phyloP scores from a whole-genome alignment of 37 sponge, comb jelly and placozoan species.

The Axinella damicornis region DNA sequence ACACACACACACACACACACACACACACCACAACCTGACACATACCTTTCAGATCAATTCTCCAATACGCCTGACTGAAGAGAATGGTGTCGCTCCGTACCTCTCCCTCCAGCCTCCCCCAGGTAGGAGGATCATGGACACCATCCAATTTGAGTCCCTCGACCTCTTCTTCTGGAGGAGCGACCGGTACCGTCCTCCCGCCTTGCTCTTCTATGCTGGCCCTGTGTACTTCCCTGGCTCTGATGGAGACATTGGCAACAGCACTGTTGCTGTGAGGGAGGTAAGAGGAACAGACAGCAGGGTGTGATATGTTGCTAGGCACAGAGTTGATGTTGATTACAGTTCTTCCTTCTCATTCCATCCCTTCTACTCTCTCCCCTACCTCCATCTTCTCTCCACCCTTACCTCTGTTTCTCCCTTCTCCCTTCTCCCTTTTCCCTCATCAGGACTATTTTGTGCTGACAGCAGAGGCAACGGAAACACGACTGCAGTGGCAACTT shows the following conservation, averaged over 20 bases:
- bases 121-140: conserved; percentile 10
- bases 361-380: too few species aligned
- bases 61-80: conserved; percentile 14
- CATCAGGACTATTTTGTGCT: conserved; percentile 27
- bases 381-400: too few species aligned
- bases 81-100: background rate
- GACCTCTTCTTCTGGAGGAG: conserved; percentile 45
- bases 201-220: conserved; percentile 61
- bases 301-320: too few species aligned
- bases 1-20: too few species aligned
- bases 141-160: conserved; percentile 59
- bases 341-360: too few species aligned
- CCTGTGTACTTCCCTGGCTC: conserved; percentile 11
- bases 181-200: background rate
- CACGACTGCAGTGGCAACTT: conserved; percentile 15
- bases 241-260: background rate
- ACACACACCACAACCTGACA: too few species aligned
- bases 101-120: conserved; percentile 70
- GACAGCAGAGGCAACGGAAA: background rate
- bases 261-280: background rate
- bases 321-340: background rate
- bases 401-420: too few species aligned
- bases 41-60: conserved; percentile 34
- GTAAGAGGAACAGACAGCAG: background rate
- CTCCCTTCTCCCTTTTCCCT: too few species aligned